Evolutionary conservation across 2,888 invertebrate genomes (phyloP).

Genomic region (Brenthis hecate): DNA sequence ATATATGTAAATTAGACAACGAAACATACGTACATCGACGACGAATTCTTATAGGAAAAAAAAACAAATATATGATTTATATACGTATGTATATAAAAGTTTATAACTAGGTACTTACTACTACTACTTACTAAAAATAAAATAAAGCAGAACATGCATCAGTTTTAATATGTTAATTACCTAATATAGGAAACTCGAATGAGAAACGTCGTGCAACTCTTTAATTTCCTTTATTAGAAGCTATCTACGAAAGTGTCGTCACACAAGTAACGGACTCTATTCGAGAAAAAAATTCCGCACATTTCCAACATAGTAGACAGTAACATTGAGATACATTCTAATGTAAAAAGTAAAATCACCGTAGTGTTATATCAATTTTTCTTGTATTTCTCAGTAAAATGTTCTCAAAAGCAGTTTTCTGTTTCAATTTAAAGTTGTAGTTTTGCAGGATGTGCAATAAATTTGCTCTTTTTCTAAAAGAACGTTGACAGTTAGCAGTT

Average conservation of each 20-base stretch:
- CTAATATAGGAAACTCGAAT: background rate
- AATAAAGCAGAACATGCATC: background rate
- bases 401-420: constrained; percentile 5
- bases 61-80: too few species aligned
- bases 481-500: constrained; percentile 17
- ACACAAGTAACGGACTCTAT: constrained; percentile 27
- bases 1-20: too few species aligned
- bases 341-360: constrained; percentile 9
- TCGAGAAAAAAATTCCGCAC: constrained; percentile 21
- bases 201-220: constrained; percentile 7
- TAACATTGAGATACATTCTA: constrained; percentile 19
- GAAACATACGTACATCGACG: too few species aligned
- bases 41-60: too few species aligned
- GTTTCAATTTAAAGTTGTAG: constrained; percentile 12
- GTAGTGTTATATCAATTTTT: constrained; percentile 4
- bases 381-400: background rate
- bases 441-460: constrained; percentile 12
- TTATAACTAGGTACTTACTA: too few species aligned
- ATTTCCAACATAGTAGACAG: constrained; percentile 18
- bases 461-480: constrained; percentile 14
- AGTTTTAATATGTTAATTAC: background rate
- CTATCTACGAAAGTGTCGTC: constrained; percentile 24
- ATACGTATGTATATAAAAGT: too few species aligned
- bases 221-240: constrained; percentile 28
- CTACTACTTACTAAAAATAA: constrained; percentile 5